Evolutionary conservation across 2,888 invertebrate genomes (phyloP).

Genomic region (Willowsia nigromaculata): DNA sequence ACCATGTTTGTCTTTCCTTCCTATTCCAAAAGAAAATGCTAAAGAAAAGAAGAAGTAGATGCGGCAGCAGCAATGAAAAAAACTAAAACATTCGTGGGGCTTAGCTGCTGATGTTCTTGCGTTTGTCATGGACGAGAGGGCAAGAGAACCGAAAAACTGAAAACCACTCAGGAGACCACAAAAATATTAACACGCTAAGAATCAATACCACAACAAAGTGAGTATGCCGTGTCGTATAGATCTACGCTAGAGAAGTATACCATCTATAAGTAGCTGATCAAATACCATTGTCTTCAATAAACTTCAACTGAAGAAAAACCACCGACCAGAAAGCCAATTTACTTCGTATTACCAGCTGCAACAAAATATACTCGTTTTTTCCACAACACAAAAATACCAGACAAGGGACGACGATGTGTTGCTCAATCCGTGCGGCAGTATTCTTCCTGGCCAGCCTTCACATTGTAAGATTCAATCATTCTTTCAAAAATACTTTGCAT

Average conservation of each 20-base stretch:
- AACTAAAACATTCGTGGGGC: not conserved
- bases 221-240: too few relatives aligned
- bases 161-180: constrained; percentile 25
- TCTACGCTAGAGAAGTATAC: not conserved
- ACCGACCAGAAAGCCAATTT: constrained; percentile 20
- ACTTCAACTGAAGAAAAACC: constrained; percentile 1
- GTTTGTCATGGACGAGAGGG: constrained; percentile 7
- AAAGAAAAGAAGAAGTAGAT: not conserved
- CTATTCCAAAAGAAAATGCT: not conserved
- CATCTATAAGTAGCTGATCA: not conserved
- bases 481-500: not conserved
- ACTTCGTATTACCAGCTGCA: constrained; percentile 7
- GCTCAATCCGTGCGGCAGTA: constrained; percentile 75
- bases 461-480: constrained; percentile 70
- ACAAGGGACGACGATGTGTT: constrained; percentile 70
- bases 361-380: too few relatives aligned
- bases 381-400: not conserved
- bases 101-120: not conserved
- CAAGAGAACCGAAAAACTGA: constrained; percentile 12
- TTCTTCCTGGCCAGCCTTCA: constrained; percentile 76
- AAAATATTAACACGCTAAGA: constrained; percentile 35
- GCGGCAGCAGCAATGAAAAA: not conserved
- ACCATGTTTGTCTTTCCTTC: not conserved
- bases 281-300: not conserved
- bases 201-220: not conserved